A percentile compares a stretch with the other conserved stretches of the same genome.
Evolutionary conservation across 2,113 vertebrate species (phyloP).

Genomic region (Paradoxurus hermaphroditus): DNA sequence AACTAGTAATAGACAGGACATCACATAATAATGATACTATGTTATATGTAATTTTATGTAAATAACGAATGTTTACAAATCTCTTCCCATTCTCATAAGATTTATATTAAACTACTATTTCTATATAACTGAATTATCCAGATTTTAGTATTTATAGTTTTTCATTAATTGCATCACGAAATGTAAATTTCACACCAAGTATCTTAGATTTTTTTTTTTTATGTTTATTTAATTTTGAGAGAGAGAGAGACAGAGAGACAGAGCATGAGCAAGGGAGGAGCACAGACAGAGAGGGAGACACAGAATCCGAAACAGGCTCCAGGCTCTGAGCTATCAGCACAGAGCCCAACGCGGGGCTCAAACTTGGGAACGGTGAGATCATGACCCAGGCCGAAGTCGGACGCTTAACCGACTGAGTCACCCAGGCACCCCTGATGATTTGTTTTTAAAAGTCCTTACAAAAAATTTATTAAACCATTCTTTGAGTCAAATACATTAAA

Average conservation of each 20-base stretch:
- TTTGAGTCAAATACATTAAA: background rate
- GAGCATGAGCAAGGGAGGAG: no score
- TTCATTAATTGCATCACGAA: background rate
- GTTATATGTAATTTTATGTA: background rate
- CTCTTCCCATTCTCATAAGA: background rate
- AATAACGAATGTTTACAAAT: background rate
- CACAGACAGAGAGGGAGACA: no score
- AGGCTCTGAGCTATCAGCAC: no score
- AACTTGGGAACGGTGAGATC: no score
- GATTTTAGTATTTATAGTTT: background rate
- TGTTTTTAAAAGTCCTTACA: background rate
- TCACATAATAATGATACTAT: background rate
- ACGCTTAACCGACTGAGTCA: no score
- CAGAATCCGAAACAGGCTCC: no score
- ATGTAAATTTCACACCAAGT: background rate
- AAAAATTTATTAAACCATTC: background rate
- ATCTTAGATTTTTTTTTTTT: no score
- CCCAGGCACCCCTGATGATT: no score
- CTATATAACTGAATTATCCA: background rate
- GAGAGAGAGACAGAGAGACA: no score
- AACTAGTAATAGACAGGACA: background rate
- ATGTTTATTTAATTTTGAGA: no score
- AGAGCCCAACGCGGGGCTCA: no score
- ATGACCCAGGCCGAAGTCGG: no score
- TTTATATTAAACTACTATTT: background rate